Evolutionary conservation across 30 jellyfish, hydroid and myxozoan species (phyloP), one percentile per base, ranked within the genome.

Genomic region (Aurelia coerulea): DNA sequence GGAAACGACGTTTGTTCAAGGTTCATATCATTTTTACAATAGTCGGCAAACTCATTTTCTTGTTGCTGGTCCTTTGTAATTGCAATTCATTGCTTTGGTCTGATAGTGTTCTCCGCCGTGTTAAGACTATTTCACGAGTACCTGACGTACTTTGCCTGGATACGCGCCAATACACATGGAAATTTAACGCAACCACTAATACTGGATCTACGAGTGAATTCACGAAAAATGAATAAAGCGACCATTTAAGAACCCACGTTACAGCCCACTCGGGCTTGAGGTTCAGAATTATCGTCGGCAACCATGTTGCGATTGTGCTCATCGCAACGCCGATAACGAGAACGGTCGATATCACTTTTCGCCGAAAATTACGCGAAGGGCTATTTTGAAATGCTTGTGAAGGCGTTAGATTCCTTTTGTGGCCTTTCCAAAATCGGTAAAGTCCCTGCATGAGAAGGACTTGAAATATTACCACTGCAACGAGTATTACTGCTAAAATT

Each of bases 231-330:
- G 91, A 81, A 49, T 81, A 81, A 50, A 81, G 84, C 5, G 91
- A 81, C 52, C 70, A 46, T 14, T 68, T 81, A 14, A 75, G 71
- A 50, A 81, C 78, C 91, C 84, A 81, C 14, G 91, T 68, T n/a
- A 78, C 52, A 8, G 51, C 29, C 84, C 73, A 53, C 5, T 67
- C 83, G 14, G 91, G 91, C 19, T 83, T 82, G 60, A 81, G 59
- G 41, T 81, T 81, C 67, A 81, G 84, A 16, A 81, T 50, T 64
- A 81, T 81, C 17, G 91, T 81, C 46, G 91, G 91, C 91, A 81
- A n/a, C 91, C 91, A 81, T 56, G 91, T 81, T 1, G 73, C 67
- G 4, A 81, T 71, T 23, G 91, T 81, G 67, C 91, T 68, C 83
- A 81, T 53, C 31, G 91, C 46, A 14, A 81, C 91, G 52, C 72